Percentiles rank a stretch among this genome's conserved stretches.
phyloP scores from a whole-genome alignment of 2,888 invertebrate genomes.

The Melanostoma scalare region DNA sequence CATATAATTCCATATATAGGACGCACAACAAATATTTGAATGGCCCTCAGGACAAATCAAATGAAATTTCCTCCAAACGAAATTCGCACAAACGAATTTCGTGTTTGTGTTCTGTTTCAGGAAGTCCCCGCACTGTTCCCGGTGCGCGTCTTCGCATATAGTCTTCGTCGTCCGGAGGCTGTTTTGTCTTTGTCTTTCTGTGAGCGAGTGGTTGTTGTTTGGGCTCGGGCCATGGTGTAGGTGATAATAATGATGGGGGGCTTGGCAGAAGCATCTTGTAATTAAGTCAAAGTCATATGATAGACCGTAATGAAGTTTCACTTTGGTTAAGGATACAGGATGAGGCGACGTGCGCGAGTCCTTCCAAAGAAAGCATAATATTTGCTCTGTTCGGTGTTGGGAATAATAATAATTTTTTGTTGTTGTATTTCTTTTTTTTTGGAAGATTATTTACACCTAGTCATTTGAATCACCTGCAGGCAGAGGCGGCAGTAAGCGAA shows the following conservation, averaged over 20 bases:
- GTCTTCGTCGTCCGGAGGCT: constrained; percentile 14
- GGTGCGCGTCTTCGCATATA: no score
- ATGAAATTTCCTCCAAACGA: constrained; percentile 71
- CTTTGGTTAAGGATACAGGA: background rate
- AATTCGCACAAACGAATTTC: constrained; percentile 66
- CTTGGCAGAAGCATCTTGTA: constrained; percentile 61
- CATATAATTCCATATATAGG: constrained; percentile 2
- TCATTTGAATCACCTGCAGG: constrained; percentile 63
- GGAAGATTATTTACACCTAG: constrained; percentile 68
- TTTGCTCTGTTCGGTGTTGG: constrained; percentile 28
- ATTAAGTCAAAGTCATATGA: constrained; percentile 71
- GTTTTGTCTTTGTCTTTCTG: constrained; percentile 37
- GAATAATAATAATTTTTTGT: background rate
- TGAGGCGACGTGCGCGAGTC: constrained; percentile 41
- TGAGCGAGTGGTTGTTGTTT: constrained; percentile 18
- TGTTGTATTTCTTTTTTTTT: constrained; percentile 22
- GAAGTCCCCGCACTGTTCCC: constrained; percentile 15
- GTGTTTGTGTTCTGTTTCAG: constrained; percentile 46
- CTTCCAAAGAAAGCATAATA: constrained; percentile 36
- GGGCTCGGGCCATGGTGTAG: background rate
- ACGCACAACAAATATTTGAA: constrained; percentile 68
- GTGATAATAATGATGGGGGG: background rate
- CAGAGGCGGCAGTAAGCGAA: constrained; percentile 28
- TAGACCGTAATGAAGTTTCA: constrained; percentile 60
- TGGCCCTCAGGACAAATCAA: constrained; percentile 70